Evolutionary conservation across 2,888 invertebrate species (phyloP).

Genomic region (Epicampocera succincta): DNA sequence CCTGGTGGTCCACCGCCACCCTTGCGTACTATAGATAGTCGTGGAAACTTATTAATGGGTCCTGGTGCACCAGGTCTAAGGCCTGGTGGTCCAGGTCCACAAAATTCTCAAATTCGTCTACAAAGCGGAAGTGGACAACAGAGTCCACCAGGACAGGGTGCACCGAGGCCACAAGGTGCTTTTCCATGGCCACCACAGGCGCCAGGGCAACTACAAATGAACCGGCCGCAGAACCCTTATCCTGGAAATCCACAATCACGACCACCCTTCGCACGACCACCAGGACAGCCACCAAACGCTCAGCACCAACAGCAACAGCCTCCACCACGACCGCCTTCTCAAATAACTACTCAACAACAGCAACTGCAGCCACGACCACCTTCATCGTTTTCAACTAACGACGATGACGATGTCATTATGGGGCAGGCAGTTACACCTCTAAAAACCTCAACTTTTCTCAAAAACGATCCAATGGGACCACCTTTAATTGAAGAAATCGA

Average conservation of each 20-base stretch:
- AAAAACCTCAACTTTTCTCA: constrained; percentile 73
- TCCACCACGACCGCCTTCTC: constrained; percentile 70
- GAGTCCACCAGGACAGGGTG: constrained; percentile 78
- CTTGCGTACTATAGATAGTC: constrained; percentile 82
- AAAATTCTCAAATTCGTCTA: constrained; percentile 75
- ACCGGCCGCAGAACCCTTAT: constrained; percentile 73
- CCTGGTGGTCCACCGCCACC: constrained; percentile 78
- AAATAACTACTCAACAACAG: constrained; percentile 72
- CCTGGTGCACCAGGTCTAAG: constrained; percentile 73
- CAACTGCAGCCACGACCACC: constrained; percentile 67
- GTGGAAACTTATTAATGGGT: constrained; percentile 79
- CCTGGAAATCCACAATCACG: constrained; percentile 72
- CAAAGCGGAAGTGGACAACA: constrained; percentile 71
- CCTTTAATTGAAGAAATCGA: constrained; percentile 75
- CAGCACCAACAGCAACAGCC: constrained; percentile 76
- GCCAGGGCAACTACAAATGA: constrained; percentile 73
- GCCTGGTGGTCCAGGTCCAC: constrained; percentile 69
- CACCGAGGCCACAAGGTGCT: constrained; percentile 76
- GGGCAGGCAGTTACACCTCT: constrained; percentile 80
- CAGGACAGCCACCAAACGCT: constrained; percentile 72
- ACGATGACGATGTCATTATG: constrained; percentile 81
- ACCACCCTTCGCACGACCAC: constrained; percentile 72
- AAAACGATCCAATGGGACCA: constrained; percentile 76
- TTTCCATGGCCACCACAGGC: constrained; percentile 76
- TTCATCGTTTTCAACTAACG: constrained; percentile 71